A percentile compares a stretch with the other conserved stretches of the same genome.
phyloP scores from a whole-genome alignment of 1,140 invertebrate genomes.

The Gonatopus flavifemur region DNA sequence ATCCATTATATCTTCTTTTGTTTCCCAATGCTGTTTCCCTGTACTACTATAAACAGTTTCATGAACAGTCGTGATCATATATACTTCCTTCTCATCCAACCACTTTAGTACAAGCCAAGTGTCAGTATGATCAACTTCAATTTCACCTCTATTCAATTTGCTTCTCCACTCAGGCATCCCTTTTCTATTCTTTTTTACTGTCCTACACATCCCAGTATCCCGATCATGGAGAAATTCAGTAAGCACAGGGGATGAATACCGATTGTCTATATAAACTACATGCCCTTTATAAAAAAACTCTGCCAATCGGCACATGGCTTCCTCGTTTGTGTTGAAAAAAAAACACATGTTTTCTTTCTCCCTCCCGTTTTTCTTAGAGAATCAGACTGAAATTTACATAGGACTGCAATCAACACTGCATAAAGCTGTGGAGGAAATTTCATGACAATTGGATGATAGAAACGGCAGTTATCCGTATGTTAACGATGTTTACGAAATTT shows the following conservation, averaged over 20 bases:
- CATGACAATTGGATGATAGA: too few relatives aligned
- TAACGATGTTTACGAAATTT: too few relatives aligned
- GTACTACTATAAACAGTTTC: conserved; percentile 8
- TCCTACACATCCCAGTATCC: conserved; percentile 25
- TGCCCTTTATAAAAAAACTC: conserved; percentile 24
- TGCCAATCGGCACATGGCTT: too few relatives aligned
- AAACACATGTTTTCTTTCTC: too few relatives aligned
- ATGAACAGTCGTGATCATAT: conserved; percentile 15
- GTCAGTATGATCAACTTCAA: conserved; percentile 9
- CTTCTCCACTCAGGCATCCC: conserved; percentile 25
- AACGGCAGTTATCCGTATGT: too few relatives aligned
- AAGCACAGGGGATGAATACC: conserved; percentile 26
- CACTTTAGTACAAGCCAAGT: conserved; percentile 23
- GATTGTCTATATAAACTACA: conserved; percentile 23
- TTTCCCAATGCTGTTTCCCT: conserved; percentile 15
- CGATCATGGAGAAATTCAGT: conserved; percentile 21
- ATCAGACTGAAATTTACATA: too few relatives aligned
- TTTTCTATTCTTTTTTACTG: conserved; percentile 24
- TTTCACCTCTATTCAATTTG: conserved; percentile 25
- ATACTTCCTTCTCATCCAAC: conserved; percentile 24
- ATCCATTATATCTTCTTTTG: conserved; percentile 24
- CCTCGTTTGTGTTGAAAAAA: too few relatives aligned
- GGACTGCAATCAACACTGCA: too few relatives aligned
- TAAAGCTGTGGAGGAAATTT: too few relatives aligned
- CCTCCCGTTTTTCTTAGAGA: too few relatives aligned